These are phyloP conservation scores for Popillia japonica DNA, from an alignment of 1,140 invertebrate genomes.

Conservation along the genomic window DNA sequence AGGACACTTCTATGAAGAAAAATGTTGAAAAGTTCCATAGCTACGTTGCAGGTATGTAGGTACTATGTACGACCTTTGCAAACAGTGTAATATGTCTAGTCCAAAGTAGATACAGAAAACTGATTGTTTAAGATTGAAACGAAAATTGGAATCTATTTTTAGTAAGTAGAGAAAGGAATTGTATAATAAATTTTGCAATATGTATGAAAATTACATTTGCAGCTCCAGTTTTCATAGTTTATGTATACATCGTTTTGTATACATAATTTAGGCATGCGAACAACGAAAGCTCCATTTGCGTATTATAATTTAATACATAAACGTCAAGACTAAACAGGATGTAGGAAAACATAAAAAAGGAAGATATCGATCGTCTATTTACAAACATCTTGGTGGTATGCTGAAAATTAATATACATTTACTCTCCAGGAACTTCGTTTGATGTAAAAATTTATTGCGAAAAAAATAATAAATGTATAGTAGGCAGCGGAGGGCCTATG, in stretches of 20 bases:
- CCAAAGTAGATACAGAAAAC: too few relatives aligned
- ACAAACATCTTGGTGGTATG: background rate
- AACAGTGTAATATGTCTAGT: too few relatives aligned
- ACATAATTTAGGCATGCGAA: background rate
- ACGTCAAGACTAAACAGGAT: constrained; percentile 9
- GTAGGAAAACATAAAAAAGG: background rate
- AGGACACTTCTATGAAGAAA: too few relatives aligned
- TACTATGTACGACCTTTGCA: too few relatives aligned
- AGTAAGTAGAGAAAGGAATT: background rate
- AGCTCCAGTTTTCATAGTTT: background rate
- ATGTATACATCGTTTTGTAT: background rate
- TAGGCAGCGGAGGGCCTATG: background rate
- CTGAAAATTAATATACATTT: constrained; percentile 1
- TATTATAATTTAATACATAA: constrained; percentile 16
- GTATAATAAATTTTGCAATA: background rate
- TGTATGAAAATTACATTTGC: background rate
- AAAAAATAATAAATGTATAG: background rate
- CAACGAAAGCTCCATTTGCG: background rate
- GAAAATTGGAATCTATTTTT: too few relatives aligned
- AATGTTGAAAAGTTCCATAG: too few relatives aligned
- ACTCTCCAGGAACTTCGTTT: background rate
- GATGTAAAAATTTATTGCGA: background rate
- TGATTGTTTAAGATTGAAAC: too few relatives aligned
- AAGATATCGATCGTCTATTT: constrained; percentile 1
- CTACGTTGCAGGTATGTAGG: too few relatives aligned